phyloP scores from a whole-genome alignment of 2,797 vertebrate species.

The Danionella dracula region DNA sequence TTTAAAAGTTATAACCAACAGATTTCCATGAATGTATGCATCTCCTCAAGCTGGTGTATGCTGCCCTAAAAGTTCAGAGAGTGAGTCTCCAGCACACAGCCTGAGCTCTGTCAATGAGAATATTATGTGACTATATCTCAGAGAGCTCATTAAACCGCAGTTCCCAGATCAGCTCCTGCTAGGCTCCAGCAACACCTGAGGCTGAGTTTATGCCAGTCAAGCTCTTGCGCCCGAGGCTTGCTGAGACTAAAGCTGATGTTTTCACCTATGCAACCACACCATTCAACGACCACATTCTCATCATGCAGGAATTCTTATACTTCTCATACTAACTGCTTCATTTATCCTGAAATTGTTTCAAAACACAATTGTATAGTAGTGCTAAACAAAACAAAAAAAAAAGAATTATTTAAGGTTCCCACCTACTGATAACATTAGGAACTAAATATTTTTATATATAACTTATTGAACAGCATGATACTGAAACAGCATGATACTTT shows the following conservation, averaged over 20 bases:
- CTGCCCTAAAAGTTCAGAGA: neutral
- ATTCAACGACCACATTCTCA: neutral
- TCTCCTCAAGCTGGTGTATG: neutral
- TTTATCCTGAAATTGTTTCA: no score
- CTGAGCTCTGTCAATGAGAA: neutral
- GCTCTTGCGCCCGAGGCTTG: neutral
- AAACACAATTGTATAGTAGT: no score
- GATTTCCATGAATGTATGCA: no score
- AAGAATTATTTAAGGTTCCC: no score
- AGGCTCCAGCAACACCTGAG: neutral
- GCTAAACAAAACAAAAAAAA: no score
- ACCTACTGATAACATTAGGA: no score
- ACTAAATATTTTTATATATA: no score
- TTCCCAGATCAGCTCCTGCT: conserved; percentile 17
- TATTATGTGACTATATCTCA: neutral
- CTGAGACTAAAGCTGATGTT: conserved; percentile 9
- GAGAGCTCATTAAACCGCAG: conserved; percentile 24
- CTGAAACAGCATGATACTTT: no score
- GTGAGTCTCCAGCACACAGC: neutral
- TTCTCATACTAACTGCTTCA: no score
- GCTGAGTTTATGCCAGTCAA: conserved; percentile 19
- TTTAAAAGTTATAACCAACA: no score
- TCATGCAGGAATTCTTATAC: neutral
- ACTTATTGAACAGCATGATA: no score
- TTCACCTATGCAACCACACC: neutral